These are phyloP conservation scores for Hypotaenidia okinawae DNA, from an alignment of 2,797 vertebrate species.

Conservation along the genomic window DNA sequence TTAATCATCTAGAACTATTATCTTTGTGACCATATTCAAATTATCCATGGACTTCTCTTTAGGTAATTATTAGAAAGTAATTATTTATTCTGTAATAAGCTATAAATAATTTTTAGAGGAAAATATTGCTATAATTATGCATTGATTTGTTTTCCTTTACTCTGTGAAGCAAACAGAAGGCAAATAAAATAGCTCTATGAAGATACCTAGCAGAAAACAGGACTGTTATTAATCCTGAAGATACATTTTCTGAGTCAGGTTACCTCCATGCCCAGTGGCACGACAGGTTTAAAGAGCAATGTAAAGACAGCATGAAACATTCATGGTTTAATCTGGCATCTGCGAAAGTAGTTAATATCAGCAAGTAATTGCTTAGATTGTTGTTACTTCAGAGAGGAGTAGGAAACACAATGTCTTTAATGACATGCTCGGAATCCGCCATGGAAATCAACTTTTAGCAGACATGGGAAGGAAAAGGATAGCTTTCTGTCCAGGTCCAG, in stretches of 20 bases:
- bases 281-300: slow-evolving; percentile 13
- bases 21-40: not conserved
- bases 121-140: slow-evolving; percentile 17
- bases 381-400: not conserved
- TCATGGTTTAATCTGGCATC: slow-evolving; percentile 18
- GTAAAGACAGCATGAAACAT: slow-evolving; percentile 16
- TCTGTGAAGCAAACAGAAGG: slow-evolving; percentile 33
- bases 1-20: slow-evolving; percentile 22
- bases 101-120: slow-evolving; percentile 48
- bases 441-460: slow-evolving; percentile 83
- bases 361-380: slow-evolving; percentile 43
- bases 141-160: slow-evolving; percentile 45
- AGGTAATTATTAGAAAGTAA: slow-evolving; percentile 17
- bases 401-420: not conserved
- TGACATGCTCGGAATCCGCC: not conserved
- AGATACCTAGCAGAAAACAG: slow-evolving; percentile 9
- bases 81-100: slow-evolving; percentile 32
- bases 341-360: slow-evolving; percentile 29
- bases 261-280: slow-evolving; percentile 27
- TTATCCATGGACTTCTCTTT: not conserved
- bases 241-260: not conserved
- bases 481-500: slow-evolving; percentile 96
- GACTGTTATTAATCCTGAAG: slow-evolving; percentile 15
- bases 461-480: slow-evolving; percentile 99
- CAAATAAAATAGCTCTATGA: slow-evolving; percentile 44